phyloP scores from a whole-genome alignment of 2,888 invertebrate species.

The Amblyjoppa proteus region DNA sequence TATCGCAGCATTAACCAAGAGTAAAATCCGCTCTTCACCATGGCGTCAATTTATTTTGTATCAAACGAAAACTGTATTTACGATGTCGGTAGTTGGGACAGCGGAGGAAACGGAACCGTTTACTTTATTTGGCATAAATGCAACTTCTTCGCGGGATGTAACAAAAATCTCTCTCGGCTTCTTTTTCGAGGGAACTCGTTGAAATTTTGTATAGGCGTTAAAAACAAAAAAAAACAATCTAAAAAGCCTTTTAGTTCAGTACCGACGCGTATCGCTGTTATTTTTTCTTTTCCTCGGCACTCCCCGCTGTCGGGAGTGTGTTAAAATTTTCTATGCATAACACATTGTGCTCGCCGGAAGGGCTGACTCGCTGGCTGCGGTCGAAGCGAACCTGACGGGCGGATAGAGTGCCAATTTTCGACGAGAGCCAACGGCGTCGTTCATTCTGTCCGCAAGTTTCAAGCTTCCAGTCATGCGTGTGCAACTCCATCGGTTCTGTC shows the following conservation, averaged over 20 bases:
- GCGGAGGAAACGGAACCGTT: too few relatives aligned
- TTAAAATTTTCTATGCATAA: slow-evolving; percentile 57
- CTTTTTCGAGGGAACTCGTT: too few relatives aligned
- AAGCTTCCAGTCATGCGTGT: neutral
- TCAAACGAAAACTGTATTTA: too few relatives aligned
- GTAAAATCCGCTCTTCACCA: too few relatives aligned
- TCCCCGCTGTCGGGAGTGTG: neutral
- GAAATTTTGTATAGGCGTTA: neutral
- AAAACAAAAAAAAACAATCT: neutral
- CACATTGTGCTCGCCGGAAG: slow-evolving; percentile 41
- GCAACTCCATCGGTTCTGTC: slow-evolving; percentile 20
- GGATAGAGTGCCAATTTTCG: slow-evolving; percentile 49
- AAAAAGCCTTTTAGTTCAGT: neutral
- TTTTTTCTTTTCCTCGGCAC: slow-evolving; percentile 9
- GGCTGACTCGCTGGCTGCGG: neutral
- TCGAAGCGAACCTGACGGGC: slow-evolving; percentile 40
- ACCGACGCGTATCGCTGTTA: slow-evolving; percentile 12
- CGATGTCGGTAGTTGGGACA: too few relatives aligned
- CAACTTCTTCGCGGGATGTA: too few relatives aligned
- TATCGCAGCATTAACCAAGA: too few relatives aligned
- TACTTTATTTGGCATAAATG: too few relatives aligned
- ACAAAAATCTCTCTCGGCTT: too few relatives aligned
- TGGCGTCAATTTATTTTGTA: too few relatives aligned
- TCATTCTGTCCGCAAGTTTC: slow-evolving; percentile 38
- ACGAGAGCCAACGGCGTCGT: slow-evolving; percentile 35